Base-by-base conservation (phyloP, 1,140 invertebrate genomes). In the Neodiprion pinetum region DNA sequence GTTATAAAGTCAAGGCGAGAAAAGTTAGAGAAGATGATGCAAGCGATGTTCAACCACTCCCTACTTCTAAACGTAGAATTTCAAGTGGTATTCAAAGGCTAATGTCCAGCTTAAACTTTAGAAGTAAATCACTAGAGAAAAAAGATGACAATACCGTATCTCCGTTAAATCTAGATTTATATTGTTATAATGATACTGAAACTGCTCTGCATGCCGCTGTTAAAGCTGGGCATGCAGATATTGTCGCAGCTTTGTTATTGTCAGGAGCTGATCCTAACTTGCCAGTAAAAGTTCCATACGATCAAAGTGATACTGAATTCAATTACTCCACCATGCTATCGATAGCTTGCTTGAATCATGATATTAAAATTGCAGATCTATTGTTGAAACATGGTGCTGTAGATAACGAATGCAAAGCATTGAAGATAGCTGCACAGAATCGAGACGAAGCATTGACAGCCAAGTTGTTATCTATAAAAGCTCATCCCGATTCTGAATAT, bases 21-120 rank as follows among this genome's bases (percentile, higher is more conserved):
- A 92, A 91, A 79, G 91, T 88, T 65, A 92, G 90, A 77, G 88
- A 85, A 17, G 85, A 88, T 0, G 85, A 86, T 2, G 74, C 82
- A 7, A 78, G 80, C 10, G 83, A 81, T 65, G 77, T 83, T 71
- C 80, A 84, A 7, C 83, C 82, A 1, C 17, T 87, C 10, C 79
- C 83, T 0, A 91, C 93, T 0, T 94, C 93, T 0, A 92, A 93
- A 21, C 90, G 92, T 76, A 91, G 94, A 72, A 95, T 97, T 75
- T 96, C 96, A 0, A 93, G 94, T 80, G 95, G 96, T 1, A 97
- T 97, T 77, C 95, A 96, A 79, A 93, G 94, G 66, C 93, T 97
- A 48, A 95, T 97, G 91, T 95, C 94, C 8, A 94, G 94, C 80
- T 86, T 97, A 61, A 95, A 93, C 84, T 91, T 92, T 66, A 82